These are phyloP conservation scores for Rutpela maculata DNA, from an alignment of 2,888 invertebrate species.

Conservation along the genomic window DNA sequence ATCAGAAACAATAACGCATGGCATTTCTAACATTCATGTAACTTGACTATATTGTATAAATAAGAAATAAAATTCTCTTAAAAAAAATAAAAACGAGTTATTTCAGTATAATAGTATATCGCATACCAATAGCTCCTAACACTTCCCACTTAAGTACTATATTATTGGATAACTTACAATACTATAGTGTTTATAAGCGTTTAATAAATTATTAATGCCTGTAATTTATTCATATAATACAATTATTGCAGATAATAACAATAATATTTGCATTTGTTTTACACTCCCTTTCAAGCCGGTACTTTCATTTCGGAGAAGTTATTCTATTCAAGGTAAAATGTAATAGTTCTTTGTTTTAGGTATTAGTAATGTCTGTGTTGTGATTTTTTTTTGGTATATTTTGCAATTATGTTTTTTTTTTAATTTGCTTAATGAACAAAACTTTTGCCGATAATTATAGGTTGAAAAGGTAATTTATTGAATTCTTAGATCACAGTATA, in stretches of 20 bases:
- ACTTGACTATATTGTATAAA: too few species aligned
- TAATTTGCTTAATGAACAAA: neutral
- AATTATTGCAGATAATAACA: conserved; percentile 4
- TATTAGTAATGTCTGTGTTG: conserved; percentile 5
- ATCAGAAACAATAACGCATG: too few species aligned
- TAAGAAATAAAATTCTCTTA: too few species aligned
- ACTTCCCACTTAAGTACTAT: neutral
- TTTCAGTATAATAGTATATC: neutral
- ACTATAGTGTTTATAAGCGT: neutral
- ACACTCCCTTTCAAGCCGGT: conserved; percentile 19
- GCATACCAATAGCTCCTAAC: neutral
- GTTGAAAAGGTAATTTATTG: neutral
- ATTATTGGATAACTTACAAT: neutral
- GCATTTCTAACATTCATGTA: too few species aligned
- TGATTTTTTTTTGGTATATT: neutral
- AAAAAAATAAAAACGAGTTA: neutral
- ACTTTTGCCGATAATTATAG: neutral
- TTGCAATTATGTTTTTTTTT: neutral
- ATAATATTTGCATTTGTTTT: conserved; percentile 18
- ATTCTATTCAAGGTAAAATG: conserved; percentile 22
- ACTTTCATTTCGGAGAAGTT: conserved; percentile 35
- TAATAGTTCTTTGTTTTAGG: conserved; percentile 22
- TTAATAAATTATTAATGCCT: neutral
- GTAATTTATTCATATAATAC: neutral
- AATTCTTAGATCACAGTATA: too few species aligned